Percentiles rank a stretch among this genome's conserved stretches.
These are phyloP conservation scores for Lasiommata megera DNA, from an alignment of 2,888 invertebrate genomes.

Conservation along the genomic window DNA sequence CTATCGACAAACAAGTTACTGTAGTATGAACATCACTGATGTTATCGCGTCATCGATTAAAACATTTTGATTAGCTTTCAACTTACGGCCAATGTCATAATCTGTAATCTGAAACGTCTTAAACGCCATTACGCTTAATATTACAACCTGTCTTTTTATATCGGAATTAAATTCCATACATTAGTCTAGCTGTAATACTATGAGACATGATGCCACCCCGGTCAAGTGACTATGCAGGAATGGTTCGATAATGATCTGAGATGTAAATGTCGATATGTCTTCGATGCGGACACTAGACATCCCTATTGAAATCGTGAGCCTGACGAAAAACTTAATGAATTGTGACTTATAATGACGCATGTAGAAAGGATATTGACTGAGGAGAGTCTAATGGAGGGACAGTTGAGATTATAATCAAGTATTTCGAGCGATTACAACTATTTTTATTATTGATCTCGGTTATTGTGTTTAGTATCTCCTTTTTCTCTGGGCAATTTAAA, in stretches of 20 bases:
- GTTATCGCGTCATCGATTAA: conserved; percentile 79
- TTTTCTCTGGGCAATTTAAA: neutral
- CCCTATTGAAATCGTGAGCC: conserved; percentile 74
- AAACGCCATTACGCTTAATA: conserved; percentile 62
- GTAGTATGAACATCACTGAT: conserved; percentile 57
- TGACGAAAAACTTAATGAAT: conserved; percentile 78
- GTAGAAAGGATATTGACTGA: conserved; percentile 58
- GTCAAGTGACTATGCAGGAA: conserved; percentile 79
- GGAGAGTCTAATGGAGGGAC: conserved; percentile 40
- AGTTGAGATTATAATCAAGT: conserved; percentile 25
- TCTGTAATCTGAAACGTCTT: conserved; percentile 64
- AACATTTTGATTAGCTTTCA: conserved; percentile 81
- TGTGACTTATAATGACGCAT: conserved; percentile 77
- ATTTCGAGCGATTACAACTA: conserved; percentile 20
- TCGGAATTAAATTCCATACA: conserved; percentile 77
- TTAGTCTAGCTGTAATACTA: conserved; percentile 73
- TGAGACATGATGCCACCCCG: conserved; percentile 77
- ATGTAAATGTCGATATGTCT: conserved; percentile 73
- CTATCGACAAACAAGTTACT: conserved; percentile 41
- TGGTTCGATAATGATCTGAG: conserved; percentile 72
- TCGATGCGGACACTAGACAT: conserved; percentile 72
- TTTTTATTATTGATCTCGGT: conserved; percentile 18
- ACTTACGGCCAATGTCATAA: conserved; percentile 77
- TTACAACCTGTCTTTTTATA: conserved; percentile 60
- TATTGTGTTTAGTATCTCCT: neutral